phyloP scores from a whole-genome alignment of 2,797 vertebrate genomes.

The Coilia nasus region DNA sequence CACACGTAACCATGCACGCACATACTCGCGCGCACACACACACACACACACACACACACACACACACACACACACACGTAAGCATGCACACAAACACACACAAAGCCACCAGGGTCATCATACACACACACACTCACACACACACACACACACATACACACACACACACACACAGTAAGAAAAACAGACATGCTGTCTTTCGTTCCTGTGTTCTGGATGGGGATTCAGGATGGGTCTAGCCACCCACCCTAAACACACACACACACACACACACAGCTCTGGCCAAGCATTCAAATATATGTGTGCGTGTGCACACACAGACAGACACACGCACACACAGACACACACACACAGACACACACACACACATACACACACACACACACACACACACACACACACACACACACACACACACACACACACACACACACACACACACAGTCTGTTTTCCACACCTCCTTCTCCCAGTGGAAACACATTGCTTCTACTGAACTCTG shows the following conservation, averaged over 20 bases:
- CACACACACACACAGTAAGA: no score
- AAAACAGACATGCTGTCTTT: no score
- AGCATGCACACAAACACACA: neutral
- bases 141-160: no score
- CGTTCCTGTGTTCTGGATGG: no score
- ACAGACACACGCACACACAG: neutral
- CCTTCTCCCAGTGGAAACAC: constrained; percentile 6
- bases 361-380: neutral
- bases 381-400: neutral
- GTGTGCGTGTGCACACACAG: neutral
- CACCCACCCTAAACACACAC: neutral
- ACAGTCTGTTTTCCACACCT: neutral
- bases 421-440: neutral
- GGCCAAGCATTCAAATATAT: no score
- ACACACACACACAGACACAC: neutral
- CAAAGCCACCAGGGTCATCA: no score
- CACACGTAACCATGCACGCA: neutral
- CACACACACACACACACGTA: neutral
- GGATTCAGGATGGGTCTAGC: no score
- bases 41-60: neutral
- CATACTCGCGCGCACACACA: neutral
- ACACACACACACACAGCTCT: neutral
- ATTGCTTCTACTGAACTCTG: constrained; percentile 6
- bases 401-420: neutral
- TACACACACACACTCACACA: no score